These are phyloP conservation scores for Lasioglossum baleicum DNA, from an alignment of 1,140 invertebrate genomes.

Conservation along the genomic window DNA sequence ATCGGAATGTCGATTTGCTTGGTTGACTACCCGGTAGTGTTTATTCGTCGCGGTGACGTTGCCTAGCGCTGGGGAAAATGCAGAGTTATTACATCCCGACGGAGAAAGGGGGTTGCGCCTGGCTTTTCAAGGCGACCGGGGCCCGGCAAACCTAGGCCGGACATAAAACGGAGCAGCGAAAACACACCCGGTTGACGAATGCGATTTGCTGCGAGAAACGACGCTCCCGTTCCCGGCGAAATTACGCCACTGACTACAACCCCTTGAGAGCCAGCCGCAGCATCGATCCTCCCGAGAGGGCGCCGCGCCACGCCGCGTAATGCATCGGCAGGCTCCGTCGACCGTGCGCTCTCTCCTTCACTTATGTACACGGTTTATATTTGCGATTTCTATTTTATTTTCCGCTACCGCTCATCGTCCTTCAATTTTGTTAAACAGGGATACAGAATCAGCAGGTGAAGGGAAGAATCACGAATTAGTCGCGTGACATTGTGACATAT, in stretches of 20 bases:
- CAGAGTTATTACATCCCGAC: slow-evolving; percentile 61
- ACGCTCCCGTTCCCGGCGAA: slow-evolving; percentile 49
- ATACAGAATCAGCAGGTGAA: no score
- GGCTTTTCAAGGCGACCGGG: slow-evolving; percentile 30
- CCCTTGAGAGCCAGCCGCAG: slow-evolving; percentile 28
- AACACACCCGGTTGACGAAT: slow-evolving; percentile 59
- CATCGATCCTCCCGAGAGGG: slow-evolving; percentile 30
- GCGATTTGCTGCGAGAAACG: slow-evolving; percentile 55
- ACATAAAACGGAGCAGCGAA: slow-evolving; percentile 53
- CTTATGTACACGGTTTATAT: slow-evolving; percentile 20
- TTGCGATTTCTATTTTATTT: slow-evolving; percentile 10
- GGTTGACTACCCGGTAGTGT: slow-evolving; percentile 20
- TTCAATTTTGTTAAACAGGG: neutral
- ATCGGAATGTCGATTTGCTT: slow-evolving; percentile 53
- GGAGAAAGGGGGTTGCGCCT: slow-evolving; percentile 31
- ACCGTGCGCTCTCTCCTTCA: neutral
- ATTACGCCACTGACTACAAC: slow-evolving; percentile 58
- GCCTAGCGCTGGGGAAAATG: slow-evolving; percentile 53
- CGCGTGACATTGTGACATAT: no score
- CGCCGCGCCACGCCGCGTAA: neutral
- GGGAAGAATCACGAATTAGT: no score
- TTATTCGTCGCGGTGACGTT: slow-evolving; percentile 57
- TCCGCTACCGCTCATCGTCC: neutral
- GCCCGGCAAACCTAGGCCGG: slow-evolving; percentile 29
- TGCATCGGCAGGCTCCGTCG: slow-evolving; percentile 19